Evolutionary conservation across 1,140 invertebrate genomes (phyloP), one percentile per base, ranked within the genome.

Genomic region (Akabosia matsudoensis): DNA sequence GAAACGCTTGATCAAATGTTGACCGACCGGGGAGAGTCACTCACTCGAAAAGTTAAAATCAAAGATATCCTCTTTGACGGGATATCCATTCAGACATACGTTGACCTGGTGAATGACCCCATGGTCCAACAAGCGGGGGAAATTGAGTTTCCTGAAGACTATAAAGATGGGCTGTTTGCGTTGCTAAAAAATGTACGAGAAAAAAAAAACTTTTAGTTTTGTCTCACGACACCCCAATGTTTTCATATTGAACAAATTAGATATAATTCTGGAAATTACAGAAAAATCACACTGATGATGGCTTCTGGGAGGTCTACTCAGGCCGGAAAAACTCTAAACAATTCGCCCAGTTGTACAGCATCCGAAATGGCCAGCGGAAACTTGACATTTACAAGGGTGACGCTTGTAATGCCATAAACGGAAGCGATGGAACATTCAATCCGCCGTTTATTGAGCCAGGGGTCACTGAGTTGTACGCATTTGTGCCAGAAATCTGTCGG

Each of bases 1-100:
- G 45, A 67, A 16, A 45, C 33, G 24, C 45, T 64, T 33, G 30
- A 45, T 51, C 0, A 18, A 70, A 33, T 74, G 64, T 54, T 37
- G 31, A 51, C n/a, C 37, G 37, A 24, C 26, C 26, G 3, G 13
- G 72, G 56, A 24, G 78, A 79, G 61, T 33, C 2, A 4, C 67
- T 79, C 7, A 79, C 75, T 14, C 72, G 30, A 28, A 79, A 61
- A n/a, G 56, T 33, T 1, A 76, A 75, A 34, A 73, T 79, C 13
- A 34, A 51, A 52, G 30, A 77, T 16, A 10, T 79, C 30, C 33
- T 79, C 18, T 77, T 79, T 37, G 74, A 76, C 30, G 78, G 78
- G 0, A 33, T 79, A 0, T 74, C 72, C 7, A 56, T 76, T n/a
- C 30, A 79, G 34, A 28, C 75, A 3, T 79, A 79, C 51, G 26